phyloP scores from a whole-genome alignment of 2,888 invertebrate genomes.

The Drosophila maculinotata region DNA sequence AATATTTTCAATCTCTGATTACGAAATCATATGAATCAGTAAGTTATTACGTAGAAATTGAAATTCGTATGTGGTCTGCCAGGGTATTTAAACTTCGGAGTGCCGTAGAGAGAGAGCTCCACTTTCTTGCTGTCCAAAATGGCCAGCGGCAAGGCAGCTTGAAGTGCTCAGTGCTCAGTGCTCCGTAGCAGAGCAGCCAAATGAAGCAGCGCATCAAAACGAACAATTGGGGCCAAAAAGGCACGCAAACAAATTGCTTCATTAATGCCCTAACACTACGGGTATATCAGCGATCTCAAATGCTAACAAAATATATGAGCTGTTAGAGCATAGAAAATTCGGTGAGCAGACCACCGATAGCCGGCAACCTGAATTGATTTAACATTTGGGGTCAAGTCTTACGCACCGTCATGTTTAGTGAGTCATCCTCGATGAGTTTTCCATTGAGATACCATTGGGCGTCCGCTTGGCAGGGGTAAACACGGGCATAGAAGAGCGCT shows the following conservation, averaged over 20 bases:
- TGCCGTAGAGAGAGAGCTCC: background rate
- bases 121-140: background rate
- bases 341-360: slow-evolving; percentile 4
- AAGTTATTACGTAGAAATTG: too few relatives aligned
- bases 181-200: slow-evolving; percentile 19
- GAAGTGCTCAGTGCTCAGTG: slow-evolving; percentile 18
- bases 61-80: too few relatives aligned
- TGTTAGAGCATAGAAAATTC: slow-evolving; percentile 8
- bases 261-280: slow-evolving; percentile 5
- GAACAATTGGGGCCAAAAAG: slow-evolving; percentile 24
- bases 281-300: background rate
- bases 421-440: slow-evolving; percentile 82
- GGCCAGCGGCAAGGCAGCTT: slow-evolving; percentile 34
- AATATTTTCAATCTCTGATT: too few relatives aligned
- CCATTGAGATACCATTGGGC: slow-evolving; percentile 86
- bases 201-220: slow-evolving; percentile 11
- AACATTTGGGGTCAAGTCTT: slow-evolving; percentile 21
- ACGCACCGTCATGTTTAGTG: slow-evolving; percentile 84
- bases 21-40: too few relatives aligned
- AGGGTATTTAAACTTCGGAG: background rate
- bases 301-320: background rate
- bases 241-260: slow-evolving; percentile 19
- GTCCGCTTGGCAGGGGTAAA: slow-evolving; percentile 85
- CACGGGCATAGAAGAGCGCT: slow-evolving; percentile 87
- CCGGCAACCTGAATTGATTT: background rate